phyloP scores from a whole-genome alignment of 2,113 vertebrate genomes.

The Haplochromis vanheusdeni region DNA sequence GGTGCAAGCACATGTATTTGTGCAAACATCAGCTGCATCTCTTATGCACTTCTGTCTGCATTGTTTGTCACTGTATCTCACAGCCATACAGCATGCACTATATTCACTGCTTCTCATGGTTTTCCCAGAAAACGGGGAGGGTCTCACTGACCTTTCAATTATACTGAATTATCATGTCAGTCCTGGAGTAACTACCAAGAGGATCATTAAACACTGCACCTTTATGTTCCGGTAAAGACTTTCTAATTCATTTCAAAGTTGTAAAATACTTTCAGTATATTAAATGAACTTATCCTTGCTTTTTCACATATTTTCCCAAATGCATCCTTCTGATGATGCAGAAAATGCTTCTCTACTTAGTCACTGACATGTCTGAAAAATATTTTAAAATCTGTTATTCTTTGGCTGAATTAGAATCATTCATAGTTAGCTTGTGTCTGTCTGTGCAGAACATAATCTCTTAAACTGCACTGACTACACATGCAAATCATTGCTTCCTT shows the following conservation, averaged over 20 bases:
- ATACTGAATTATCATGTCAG: slow-evolving; percentile 27
- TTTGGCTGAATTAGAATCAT: neutral
- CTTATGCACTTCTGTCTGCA: neutral
- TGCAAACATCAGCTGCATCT: neutral
- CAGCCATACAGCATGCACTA: neutral
- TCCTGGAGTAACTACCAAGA: neutral
- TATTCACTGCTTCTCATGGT: neutral
- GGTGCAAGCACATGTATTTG: neutral
- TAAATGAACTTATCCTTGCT: neutral
- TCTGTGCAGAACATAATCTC: neutral
- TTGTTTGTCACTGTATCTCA: neutral
- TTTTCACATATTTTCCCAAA: neutral
- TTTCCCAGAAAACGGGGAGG: neutral
- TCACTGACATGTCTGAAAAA: neutral
- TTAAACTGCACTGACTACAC: slow-evolving; percentile 17
- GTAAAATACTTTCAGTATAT: neutral
- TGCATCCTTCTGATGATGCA: neutral
- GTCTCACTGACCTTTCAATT: slow-evolving; percentile 25
- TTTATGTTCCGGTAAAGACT: neutral
- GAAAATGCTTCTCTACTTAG: neutral
- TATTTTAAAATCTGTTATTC: neutral
- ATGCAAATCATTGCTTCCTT: neutral
- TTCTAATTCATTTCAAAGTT: neutral
- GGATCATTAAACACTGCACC: neutral
- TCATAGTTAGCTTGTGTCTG: neutral